Percentiles rank a stretch among this genome's conserved stretches.
Evolutionary conservation across 2,113 vertebrate species (phyloP).

Genomic region (Choloepus hoffmanni): DNA sequence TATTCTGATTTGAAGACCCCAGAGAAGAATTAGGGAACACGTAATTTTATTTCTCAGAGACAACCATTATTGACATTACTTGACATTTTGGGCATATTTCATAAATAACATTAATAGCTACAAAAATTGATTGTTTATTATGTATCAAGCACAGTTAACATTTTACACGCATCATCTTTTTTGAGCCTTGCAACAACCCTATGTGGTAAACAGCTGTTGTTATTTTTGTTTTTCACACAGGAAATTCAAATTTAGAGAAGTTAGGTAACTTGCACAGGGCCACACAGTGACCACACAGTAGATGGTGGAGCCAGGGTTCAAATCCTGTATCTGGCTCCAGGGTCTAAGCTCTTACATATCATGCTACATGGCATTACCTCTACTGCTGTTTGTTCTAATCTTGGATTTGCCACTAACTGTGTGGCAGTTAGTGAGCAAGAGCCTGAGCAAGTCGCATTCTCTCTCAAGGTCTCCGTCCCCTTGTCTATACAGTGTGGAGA

Average conservation of each 20-base stretch:
- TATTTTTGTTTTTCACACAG: background rate
- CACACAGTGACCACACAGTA: too few relatives aligned
- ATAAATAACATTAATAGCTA: background rate
- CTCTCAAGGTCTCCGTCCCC: background rate
- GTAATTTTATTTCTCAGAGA: conserved; percentile 25
- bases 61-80: background rate
- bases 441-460: background rate
- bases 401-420: background rate
- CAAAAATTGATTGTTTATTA: background rate
- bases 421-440: background rate
- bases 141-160: background rate
- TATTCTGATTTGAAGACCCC: conserved; percentile 46
- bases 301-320: background rate
- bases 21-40: conserved; percentile 52
- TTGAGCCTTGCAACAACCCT: background rate
- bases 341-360: background rate
- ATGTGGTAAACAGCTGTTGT: background rate
- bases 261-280: background rate
- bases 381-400: background rate
- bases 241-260: background rate
- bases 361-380: background rate
- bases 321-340: background rate
- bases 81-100: background rate
- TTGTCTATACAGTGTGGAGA: background rate
- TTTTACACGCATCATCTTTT: background rate